Base-by-base conservation (phyloP, 1,140 invertebrate genomes). In the Nixonia krombeini region DNA sequence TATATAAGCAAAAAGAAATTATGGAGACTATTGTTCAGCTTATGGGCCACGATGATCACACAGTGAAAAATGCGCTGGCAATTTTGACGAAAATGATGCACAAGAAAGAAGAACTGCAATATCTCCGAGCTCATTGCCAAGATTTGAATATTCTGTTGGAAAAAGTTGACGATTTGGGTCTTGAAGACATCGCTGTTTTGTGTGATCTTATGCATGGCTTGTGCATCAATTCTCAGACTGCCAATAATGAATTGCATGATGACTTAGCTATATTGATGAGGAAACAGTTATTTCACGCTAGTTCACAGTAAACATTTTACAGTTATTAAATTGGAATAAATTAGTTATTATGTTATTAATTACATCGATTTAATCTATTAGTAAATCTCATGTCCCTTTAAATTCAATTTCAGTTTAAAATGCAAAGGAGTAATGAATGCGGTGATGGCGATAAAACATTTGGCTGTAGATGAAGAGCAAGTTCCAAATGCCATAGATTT, bases 221-320 rank as follows among this genome's bases (percentile, higher is more conserved):
- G 74, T 84, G 87, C 74, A 16, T 78, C 68, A 68, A 79, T 74
- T 46, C 83, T 7, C 71, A 83, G 47, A 56, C 81, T 1, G 80
- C 80, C 10, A 79, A 86, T 35, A 74, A 83, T 13, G 76, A 81
- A 5, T 74, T 90, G n/a, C 83, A 86, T 45, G 87, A 90, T 69
- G 88, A 90, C 64, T 83, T 91, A 23, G 85, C 86, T 58, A 90
- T 90, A 79, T 49, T 90, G 1, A 75, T 90, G 1, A 86, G 88
- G 29, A 91, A 91, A 61, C 87, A 90, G 65, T 75, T 91, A n/a
- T 85, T 86, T 4, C 87, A 85, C 68, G 76, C 82, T 4, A 84
- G 86, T 33, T 73, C 76, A 13, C 41, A 76, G 85, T 87, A 76
- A 76, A 74, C 75, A 53, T 61, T 41, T 47, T 21, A n/a, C n/a